These are phyloP conservation scores for Sesamia nonagrioides DNA, from an alignment of 1,140 invertebrate species.

Conservation along the genomic window DNA sequence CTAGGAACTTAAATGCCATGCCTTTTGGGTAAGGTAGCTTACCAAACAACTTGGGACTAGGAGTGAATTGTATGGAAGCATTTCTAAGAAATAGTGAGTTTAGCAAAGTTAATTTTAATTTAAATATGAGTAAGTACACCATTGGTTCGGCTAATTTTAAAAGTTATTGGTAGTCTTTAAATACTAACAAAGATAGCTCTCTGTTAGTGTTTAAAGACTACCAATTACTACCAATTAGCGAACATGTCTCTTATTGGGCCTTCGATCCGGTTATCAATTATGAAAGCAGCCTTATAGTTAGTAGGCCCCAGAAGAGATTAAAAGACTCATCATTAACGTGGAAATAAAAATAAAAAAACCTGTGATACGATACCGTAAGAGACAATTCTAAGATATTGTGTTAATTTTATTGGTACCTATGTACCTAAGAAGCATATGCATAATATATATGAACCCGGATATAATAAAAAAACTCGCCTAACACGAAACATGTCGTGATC, in stretches of 20 bases:
- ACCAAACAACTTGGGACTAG: neutral
- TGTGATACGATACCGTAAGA: neutral
- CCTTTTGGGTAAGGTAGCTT: conserved; percentile 9
- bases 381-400: neutral
- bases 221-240: too few species aligned
- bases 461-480: neutral
- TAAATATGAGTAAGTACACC: too few species aligned
- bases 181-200: too few species aligned
- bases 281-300: neutral
- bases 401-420: neutral
- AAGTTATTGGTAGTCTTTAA: too few species aligned
- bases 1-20: conserved; percentile 17
- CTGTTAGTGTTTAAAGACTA: too few species aligned
- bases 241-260: too few species aligned
- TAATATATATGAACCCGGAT: neutral
- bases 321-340: neutral
- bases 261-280: too few species aligned
- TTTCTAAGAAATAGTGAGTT: too few species aligned
- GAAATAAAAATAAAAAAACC: neutral
- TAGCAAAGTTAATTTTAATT: neutral
- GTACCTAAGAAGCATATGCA: too few species aligned
- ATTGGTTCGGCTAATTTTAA: too few species aligned
- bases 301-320: neutral
- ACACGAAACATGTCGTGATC: neutral
- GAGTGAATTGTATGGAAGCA: neutral